phyloP scores from a whole-genome alignment of 2,797 vertebrate species.

The Crotalus adamanteus region DNA sequence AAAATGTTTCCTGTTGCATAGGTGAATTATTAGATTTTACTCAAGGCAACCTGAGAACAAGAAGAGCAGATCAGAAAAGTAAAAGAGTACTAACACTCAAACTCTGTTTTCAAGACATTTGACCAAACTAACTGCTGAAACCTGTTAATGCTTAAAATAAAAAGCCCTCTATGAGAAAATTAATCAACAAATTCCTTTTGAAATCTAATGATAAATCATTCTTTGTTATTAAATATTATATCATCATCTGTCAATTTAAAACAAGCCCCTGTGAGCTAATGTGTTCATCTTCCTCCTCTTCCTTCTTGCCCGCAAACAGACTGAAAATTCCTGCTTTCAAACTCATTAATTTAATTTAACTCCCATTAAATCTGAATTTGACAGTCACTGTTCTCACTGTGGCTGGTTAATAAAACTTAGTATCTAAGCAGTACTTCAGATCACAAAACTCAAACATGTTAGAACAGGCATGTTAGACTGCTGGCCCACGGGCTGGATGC shows the following conservation, averaged over 20 bases:
- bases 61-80: background rate
- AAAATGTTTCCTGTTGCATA: background rate
- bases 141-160: background rate
- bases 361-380: background rate
- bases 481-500: no score
- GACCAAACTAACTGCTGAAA: background rate
- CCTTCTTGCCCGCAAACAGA: background rate
- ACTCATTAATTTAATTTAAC: no score
- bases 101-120: background rate
- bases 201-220: background rate
- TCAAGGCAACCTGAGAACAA: background rate
- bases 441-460: background rate
- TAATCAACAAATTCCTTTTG: background rate
- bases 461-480: no score
- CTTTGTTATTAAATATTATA: background rate
- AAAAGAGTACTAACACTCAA: background rate
- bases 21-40: background rate
- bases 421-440: background rate
- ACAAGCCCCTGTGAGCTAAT: background rate
- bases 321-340: background rate
- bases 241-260: background rate
- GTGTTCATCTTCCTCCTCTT: background rate
- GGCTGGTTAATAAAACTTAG: background rate
- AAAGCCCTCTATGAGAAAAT: background rate
- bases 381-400: background rate